Conservation (phyloP, 2,113 vertebrate species). For the Xenopus borealis region DNA sequence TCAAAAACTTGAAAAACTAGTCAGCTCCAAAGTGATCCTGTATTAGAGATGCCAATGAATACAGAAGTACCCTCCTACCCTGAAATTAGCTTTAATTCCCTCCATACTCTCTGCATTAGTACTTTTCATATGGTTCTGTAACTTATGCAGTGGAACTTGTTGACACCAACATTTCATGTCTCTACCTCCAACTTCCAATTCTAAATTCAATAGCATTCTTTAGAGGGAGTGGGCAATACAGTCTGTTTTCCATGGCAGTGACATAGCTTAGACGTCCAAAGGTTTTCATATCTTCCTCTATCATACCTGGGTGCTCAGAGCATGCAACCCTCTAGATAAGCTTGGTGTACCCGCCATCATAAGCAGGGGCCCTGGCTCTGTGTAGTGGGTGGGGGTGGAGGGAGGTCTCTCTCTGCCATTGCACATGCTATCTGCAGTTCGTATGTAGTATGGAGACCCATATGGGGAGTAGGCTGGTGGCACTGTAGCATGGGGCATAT, state of each 20-base stretch:
- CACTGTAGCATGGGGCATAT: slow-evolving; percentile 62
- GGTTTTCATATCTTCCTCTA: background rate
- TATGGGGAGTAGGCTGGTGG: slow-evolving; percentile 81
- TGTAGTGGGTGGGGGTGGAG: slow-evolving; percentile 77
- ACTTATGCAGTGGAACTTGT: too few species aligned
- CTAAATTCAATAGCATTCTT: too few species aligned
- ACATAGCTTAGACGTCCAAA: slow-evolving; percentile 1
- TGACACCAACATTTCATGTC: too few species aligned
- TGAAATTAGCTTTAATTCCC: too few species aligned
- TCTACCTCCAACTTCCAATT: too few species aligned
- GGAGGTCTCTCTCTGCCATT: slow-evolving; percentile 84
- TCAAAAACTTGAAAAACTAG: too few species aligned
- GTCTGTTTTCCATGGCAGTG: slow-evolving; percentile 16
- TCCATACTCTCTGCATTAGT: too few species aligned
- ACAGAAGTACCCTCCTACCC: too few species aligned
- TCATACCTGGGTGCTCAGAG: slow-evolving; percentile 43
- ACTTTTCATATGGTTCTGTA: too few species aligned
- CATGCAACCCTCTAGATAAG: slow-evolving; percentile 26
- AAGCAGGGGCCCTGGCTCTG: slow-evolving; percentile 76
- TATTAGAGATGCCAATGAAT: too few species aligned
- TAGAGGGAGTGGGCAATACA: background rate
- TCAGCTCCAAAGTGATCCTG: too few species aligned
- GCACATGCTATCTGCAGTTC: slow-evolving; percentile 78
- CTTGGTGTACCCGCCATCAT: slow-evolving; percentile 63
- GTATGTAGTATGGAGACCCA: slow-evolving; percentile 85